Conservation (phyloP, 2,888 invertebrate species). For the Electrophaes corylata region DNA sequence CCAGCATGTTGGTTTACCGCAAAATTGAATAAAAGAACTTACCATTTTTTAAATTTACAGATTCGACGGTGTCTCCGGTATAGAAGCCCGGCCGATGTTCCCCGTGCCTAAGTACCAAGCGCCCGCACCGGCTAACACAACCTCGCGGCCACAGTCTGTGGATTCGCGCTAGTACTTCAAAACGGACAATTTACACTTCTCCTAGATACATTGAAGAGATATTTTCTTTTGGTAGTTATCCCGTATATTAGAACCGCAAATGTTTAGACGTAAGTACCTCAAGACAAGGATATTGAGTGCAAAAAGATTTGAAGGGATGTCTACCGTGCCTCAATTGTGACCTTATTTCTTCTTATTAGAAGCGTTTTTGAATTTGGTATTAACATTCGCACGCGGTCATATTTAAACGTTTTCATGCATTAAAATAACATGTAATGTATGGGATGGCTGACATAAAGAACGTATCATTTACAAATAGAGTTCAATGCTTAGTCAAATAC, state of each 20-base stretch:
- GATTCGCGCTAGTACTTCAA: conserved; percentile 48
- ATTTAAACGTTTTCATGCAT: not conserved
- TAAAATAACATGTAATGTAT: not conserved
- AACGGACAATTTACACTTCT: conserved; percentile 6
- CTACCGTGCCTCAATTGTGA: not conserved
- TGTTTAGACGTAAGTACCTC: not conserved
- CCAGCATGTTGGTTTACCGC: too few relatives aligned
- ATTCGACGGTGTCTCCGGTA: conserved; percentile 69
- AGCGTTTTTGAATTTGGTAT: not conserved
- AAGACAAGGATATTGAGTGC: not conserved
- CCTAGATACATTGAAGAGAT: not conserved
- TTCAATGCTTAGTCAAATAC: conserved; percentile 8
- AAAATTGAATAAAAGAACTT: not conserved
- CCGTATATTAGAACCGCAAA: not conserved
- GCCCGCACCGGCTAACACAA: conserved; percentile 38
- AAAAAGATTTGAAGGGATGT: not conserved
- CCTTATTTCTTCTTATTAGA: not conserved
- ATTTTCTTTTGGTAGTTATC: not conserved
- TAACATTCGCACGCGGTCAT: not conserved
- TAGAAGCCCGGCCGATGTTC: conserved; percentile 72
- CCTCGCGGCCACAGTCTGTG: conserved; percentile 41
- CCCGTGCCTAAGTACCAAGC: conserved; percentile 61
- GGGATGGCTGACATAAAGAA: not conserved
- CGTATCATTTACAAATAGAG: not conserved
- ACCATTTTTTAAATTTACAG: conserved; percentile 43